Evolutionary conservation across 2,888 invertebrate genomes (phyloP), one percentile per base, ranked within the genome.

Genomic region (Ctena decussata): DNA sequence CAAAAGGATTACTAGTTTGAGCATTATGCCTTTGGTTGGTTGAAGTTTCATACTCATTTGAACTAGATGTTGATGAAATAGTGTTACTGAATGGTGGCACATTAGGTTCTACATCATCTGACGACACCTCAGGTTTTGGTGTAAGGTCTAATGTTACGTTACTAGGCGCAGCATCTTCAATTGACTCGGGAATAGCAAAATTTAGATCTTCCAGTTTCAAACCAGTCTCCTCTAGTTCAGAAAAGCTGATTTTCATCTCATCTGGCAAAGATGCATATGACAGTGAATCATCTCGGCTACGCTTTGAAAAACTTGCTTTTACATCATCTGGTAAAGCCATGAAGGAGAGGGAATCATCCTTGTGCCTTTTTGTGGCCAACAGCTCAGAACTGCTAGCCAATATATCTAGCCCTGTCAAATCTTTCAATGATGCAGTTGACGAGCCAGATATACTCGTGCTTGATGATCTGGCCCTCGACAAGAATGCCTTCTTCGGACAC

Each of bases 201-300:
- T 84, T 82, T 15, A 85, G 30, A 72, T 88, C 87, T 39, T 85
- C 87, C 18, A 88, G 39, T n/a, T 80, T 83, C 32, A 88, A 44
- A 0, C 82, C 82, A 1, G 73, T 70, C 21, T 88, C 87, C n/a
- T 85, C 86, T 1, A 85, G 53, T 39, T 85, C 87, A 0, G 85
- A 88, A 53, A 88, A 88, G 74, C 85, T 88, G 27, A 85, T 73
- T 27, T 77, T 75, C 27, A 88, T 60, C 65, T 88, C 87, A 70
- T 88, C 87, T 21, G 87, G 87, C 0, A 88, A 27, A 0, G 87
- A 88, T 44, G 83, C 80, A 39, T 65, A 37, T 27, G 87, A 88
- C 5, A 85, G 44, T 37, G 83, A 85, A 27, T 83, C 85, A 21
- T 72, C 72, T 0, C 73, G 53, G 11, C 0, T 35, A 24, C 65